Base-by-base conservation (phyloP, 2,113 vertebrate species). In the Muscicapa adusta region DNA sequence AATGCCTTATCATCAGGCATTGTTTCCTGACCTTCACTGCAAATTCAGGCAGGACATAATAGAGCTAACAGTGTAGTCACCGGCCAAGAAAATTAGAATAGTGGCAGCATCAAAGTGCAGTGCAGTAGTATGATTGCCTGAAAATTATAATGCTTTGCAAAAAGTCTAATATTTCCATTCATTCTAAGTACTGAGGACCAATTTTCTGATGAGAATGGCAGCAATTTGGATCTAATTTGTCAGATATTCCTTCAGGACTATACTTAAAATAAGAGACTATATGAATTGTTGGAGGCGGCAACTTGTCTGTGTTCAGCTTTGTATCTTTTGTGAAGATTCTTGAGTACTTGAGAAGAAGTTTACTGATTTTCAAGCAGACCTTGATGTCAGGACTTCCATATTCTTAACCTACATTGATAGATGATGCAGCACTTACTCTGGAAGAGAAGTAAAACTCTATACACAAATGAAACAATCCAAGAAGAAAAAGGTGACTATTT, bases 131-230 rank as follows among this genome's bases (percentile, higher is more conserved):
- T 79, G 74, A 93, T 81, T 91, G 57, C 38, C 34, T 91, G 89
- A 87, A 94, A 93, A 89, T 94, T 72, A 91, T 20, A 54, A 38
- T 20, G 8, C 22, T 94, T 91, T 72, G 31, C 38, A 70, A 89
- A 76, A 51, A 81, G 8, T 38, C 42, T 94, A 54, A 85, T 91
- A 91, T 93, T 68, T 95, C 7, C 58, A 70, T 88, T 79, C 40
- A 76, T 89, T 94, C 38, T 81, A 34, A 85, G 57, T 68, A 77
- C 33, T 45, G n/a, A 71, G 8, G 38, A 67, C 25, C 20, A 84
- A 65, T 53, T 89, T 95, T 95, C 57, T 91, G 38, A 78, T 67
- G 82, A 87, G 58, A 94, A 94, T 73, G 15, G 43, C 70, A 63
- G 66, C 23, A 85, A 63, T 2, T 38, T 8, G 31, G 11, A 53